Evolutionary conservation across 2,888 invertebrate genomes (phyloP).

Genomic region (Candidula unifasciata): DNA sequence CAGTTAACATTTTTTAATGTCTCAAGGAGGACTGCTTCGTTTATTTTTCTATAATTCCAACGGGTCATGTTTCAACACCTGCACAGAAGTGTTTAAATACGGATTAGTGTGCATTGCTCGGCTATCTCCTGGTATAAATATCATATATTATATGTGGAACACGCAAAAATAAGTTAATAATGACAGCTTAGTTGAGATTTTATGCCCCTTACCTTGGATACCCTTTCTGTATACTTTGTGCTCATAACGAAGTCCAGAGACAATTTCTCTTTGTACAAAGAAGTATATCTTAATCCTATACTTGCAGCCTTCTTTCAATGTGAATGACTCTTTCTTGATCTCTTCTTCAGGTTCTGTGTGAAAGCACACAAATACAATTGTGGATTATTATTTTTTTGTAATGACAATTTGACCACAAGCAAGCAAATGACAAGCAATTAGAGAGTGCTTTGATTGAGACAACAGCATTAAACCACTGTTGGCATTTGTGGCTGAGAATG

Average conservation of each 20-base stretch:
- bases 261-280: slow-evolving; percentile 98
- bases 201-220: slow-evolving; percentile 86
- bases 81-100: no score
- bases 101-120: no score
- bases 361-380: neutral
- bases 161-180: neutral
- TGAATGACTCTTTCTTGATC: slow-evolving; percentile 81
- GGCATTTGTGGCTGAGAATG: no score
- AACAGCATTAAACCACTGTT: no score
- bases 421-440: no score
- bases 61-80: no score
- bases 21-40: no score
- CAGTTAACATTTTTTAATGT: no score
- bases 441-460: no score
- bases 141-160: neutral
- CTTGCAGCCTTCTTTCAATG: slow-evolving; percentile 95
- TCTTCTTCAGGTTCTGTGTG: slow-evolving; percentile 77
- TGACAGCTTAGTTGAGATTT: neutral
- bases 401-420: neutral
- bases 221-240: slow-evolving; percentile 95
- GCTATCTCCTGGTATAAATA: neutral
- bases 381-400: neutral
- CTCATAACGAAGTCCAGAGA: slow-evolving; percentile 96
- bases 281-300: slow-evolving; percentile 97
- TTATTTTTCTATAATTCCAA: no score